These are phyloP conservation scores for Agapornis roseicollis DNA, from an alignment of 2,113 vertebrate species.

Conservation along the genomic window DNA sequence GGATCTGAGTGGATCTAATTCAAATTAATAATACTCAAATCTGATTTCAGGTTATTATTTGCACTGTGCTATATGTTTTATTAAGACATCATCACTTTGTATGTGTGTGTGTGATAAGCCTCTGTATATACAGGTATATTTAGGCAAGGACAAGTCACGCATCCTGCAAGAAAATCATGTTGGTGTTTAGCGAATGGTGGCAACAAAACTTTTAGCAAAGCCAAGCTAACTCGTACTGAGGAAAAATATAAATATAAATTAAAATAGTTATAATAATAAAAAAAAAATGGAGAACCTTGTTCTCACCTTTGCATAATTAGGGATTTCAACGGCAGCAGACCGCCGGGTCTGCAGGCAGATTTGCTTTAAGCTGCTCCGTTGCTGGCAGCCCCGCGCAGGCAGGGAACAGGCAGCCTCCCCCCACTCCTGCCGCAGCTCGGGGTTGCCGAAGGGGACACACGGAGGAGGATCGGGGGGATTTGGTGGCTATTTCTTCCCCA, in stretches of 20 bases:
- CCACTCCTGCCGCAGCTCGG: background rate
- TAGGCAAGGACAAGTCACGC: background rate
- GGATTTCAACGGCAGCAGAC: conserved; percentile 32
- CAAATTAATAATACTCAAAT: conserved; percentile 67
- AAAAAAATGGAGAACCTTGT: background rate
- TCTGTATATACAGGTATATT: background rate
- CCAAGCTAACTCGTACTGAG: accelerated
- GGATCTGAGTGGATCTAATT: conserved; percentile 59
- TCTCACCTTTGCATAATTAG: background rate
- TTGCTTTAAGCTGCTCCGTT: conserved; percentile 7
- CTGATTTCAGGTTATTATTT: conserved; percentile 51
- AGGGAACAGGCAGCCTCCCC: background rate
- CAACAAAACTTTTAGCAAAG: conserved; percentile 16
- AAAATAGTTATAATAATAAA: background rate
- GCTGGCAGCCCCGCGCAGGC: background rate
- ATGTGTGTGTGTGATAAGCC: background rate
- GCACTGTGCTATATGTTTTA: conserved; percentile 32
- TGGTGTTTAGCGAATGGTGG: background rate
- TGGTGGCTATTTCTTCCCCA: background rate
- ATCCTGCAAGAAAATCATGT: background rate
- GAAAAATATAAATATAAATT: background rate
- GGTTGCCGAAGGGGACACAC: background rate
- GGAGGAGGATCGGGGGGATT: background rate
- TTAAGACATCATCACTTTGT: conserved; percentile 23
- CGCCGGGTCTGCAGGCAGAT: conserved; percentile 15